Evolutionary conservation across 2,888 invertebrate genomes (phyloP), one percentile per base, ranked within the genome.

Genomic region (Erebia palarica): DNA sequence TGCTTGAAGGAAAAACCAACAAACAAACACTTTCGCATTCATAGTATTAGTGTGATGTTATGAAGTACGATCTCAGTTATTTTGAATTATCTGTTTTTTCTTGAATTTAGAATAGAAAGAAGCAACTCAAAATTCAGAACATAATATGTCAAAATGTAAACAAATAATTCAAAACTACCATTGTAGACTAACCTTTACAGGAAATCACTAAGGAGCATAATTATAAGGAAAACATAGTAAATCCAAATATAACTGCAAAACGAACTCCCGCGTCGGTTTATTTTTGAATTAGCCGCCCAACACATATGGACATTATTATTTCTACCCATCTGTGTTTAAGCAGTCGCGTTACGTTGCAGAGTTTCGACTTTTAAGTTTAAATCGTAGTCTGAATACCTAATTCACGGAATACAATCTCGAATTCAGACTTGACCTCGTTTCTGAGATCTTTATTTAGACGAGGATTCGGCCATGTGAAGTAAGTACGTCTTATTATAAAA

Each of bases 221-320:
- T 67, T 59, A 67, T 49, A 36, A 27, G 67, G 59, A 67, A 70
- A 70, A 68, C 64, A 53, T 59, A 67, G 59, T 71, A 66, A 71
- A 63, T 63, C 74, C 72, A 72, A 88, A 89, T 89, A 89, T 88
- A 90, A 82, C 84, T 82, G 77, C 36, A 79, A 82, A 85, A 84
- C 81, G 78, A 78, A 85, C 86, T 84, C 92, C 92, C 90, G 88
- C 90, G 83, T 84, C 72, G 89, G 86, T 87, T 86, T 92, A 92
- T 92, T 92, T 92, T 89, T 84, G 86, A 83, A 82, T 80, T 75
- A 75, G 80, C 81, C 83, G 77, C 80, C 81, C 81, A 77, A 75
- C 81, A 76, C 85, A 86, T 88, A 87, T 86, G 90, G 88, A 81
- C 85, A 84, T 85, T 89, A 87, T 90, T 89, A 87, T 90, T 88